Evolutionary conservation across 2,797 vertebrate species (phyloP).

Genomic region (Etheostoma nigrum): DNA sequence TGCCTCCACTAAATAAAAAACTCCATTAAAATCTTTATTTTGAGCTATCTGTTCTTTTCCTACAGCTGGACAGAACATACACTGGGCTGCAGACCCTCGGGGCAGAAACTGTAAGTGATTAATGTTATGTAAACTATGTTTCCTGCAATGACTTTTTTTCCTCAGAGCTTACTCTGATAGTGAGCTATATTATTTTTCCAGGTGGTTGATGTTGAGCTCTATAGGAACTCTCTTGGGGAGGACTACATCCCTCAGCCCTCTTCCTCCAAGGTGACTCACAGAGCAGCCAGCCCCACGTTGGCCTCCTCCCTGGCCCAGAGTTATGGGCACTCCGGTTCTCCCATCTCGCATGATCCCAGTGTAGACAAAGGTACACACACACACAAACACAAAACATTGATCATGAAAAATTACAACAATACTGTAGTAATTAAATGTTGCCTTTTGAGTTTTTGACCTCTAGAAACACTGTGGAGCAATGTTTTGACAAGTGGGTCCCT

Average conservation of each 20-base stretch:
- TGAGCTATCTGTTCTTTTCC: conserved; percentile 50
- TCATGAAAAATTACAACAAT: background rate
- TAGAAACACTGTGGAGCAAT: background rate
- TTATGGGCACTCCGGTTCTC: conserved; percentile 85
- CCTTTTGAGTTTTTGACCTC: background rate
- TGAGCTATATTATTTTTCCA: conserved; percentile 69
- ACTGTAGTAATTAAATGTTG: background rate
- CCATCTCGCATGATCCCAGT: conserved; percentile 84
- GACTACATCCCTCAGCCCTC: conserved; percentile 85
- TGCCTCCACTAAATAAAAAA: background rate
- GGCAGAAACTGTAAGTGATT: conserved; percentile 93
- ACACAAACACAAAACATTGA: background rate
- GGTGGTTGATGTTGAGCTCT: conserved; percentile 98
- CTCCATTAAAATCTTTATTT: conserved; percentile 1
- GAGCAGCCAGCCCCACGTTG: conserved; percentile 82
- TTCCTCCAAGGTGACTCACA: conserved; percentile 75
- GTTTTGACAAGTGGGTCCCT: background rate
- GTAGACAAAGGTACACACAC: conserved; percentile 90
- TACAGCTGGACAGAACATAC: conserved; percentile 97
- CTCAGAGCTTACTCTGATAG: conserved; percentile 14
- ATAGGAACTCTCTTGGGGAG: conserved; percentile 92
- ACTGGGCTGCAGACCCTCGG: conserved; percentile 98
- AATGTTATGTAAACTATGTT: conserved; percentile 15
- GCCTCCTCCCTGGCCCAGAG: conserved; percentile 75
- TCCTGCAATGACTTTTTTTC: background rate